Evolutionary conservation across 2,797 vertebrate genomes (phyloP), one percentile per base, ranked within the genome.

Genomic region (Aplochiton taeniatus): DNA sequence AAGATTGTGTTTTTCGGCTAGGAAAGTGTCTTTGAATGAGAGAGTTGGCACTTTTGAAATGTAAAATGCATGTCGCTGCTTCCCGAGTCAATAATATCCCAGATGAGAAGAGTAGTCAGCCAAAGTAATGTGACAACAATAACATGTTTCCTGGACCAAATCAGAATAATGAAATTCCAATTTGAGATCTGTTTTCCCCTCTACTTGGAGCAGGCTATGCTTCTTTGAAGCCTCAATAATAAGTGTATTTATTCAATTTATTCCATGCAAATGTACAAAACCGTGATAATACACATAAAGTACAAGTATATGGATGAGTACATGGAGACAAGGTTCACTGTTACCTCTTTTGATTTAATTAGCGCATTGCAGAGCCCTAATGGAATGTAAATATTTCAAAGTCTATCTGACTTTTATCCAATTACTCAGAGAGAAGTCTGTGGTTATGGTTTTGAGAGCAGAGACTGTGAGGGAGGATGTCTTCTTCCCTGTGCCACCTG

Each of bases 141-240:
- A 85, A 88, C 83, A 88, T 88, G 83, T 85, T 83, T 79, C 73
- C 83, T 84, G 76, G 79, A 87, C 87, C 86, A 83, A 85, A 89
- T 86, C 81, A 80, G 67, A 82, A 80, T 79, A 87, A 88, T 74
- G 78, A 66, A 81, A 79, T 83, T 87, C 81, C 76, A 79, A 84
- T 86, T 87, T 81, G 75, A 85, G 79, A 79, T 68, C 41, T 19
- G n/a, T 8, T 9, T 66, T 53, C 62, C 77, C 64, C 82, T 88
- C 73, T 84, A 67, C 81, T 86, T 80, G 70, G 78, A 76, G 82
- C 79, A 83, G 84, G 87, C 86, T 84, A 78, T 85, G 88, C 83
- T 89, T 88, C 85, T 88, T 31, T 31, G 31, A 31, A 31, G 31
- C 31, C 31, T 31, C 31, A 6, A 6, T 31, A 31, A 31, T 31